phyloP scores from a whole-genome alignment of 2,797 vertebrate species.

The Calcarius lapponicus region DNA sequence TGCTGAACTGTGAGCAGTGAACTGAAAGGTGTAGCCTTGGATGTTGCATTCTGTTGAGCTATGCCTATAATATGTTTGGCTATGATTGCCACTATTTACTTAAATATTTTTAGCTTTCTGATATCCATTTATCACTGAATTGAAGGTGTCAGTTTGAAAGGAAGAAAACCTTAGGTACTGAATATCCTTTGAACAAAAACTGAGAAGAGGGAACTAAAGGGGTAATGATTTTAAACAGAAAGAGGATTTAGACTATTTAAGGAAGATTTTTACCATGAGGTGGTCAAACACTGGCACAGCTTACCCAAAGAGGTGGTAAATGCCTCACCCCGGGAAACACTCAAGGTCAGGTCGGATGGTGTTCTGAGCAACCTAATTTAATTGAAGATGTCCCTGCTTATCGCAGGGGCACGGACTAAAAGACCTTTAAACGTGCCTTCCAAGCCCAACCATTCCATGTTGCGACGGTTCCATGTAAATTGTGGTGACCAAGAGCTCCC shows the following conservation, averaged over 20 bases:
- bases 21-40: neutral
- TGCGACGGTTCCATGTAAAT: fast-evolving
- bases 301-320: neutral
- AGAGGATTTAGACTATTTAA: neutral
- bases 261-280: neutral
- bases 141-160: neutral
- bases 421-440: neutral
- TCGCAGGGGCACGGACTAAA: neutral
- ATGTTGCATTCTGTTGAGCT: neutral
- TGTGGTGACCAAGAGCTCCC: slow-evolving; percentile 42
- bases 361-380: neutral
- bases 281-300: neutral
- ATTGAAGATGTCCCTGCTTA: neutral
- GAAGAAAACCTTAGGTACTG: neutral
- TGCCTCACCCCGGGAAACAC: no score
- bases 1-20: neutral
- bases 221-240: neutral
- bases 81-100: neutral
- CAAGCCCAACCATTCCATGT: neutral
- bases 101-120: neutral
- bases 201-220: neutral
- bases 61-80: neutral
- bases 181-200: neutral
- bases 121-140: neutral
- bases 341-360: neutral